Evolutionary conservation across 37 sponge, comb jelly and placozoan genomes (phyloP).

Genomic region (Cladorhizidae sp.): DNA sequence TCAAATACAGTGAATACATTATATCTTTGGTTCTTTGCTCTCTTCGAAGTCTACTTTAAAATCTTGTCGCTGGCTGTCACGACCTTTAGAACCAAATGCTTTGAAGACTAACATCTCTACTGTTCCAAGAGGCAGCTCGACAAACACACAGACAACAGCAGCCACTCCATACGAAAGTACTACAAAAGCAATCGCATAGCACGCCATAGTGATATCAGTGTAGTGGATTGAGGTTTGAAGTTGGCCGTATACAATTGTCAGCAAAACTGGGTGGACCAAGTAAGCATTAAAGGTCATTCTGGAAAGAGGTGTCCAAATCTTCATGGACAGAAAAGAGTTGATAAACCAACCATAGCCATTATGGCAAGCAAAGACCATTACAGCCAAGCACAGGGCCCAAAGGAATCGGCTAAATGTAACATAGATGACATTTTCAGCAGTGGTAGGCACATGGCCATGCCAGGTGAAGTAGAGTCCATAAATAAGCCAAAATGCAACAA

Average conservation of each 20-base stretch:
- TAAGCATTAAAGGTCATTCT: conserved; percentile 88
- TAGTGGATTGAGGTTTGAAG: conserved; percentile 37
- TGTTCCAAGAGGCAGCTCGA: conserved; percentile 81
- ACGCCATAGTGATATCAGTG: conserved; percentile 37
- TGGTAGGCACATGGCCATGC: conserved; percentile 49
- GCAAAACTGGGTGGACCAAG: conserved; percentile 80
- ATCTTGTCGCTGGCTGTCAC: conserved; percentile 17
- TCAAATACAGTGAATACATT: too few relatives aligned
- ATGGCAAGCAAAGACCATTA: conserved; percentile 77
- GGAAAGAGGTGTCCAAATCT: conserved; percentile 87
- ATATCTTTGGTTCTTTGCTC: too few relatives aligned
- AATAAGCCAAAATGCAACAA: conserved; percentile 13
- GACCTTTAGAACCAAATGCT: conserved; percentile 22
- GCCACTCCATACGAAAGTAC: conserved; percentile 76
- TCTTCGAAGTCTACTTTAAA: background rate
- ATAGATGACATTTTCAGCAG: conserved; percentile 69
- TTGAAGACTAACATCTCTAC: conserved; percentile 65
- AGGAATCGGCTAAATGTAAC: conserved; percentile 51
- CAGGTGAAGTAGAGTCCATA: conserved; percentile 64
- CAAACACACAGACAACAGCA: conserved; percentile 48
- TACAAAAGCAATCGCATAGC: conserved; percentile 39
- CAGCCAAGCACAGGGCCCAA: conserved; percentile 71
- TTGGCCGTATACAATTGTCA: conserved; percentile 34
- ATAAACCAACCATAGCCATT: conserved; percentile 75
- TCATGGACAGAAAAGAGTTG: conserved; percentile 79